Percentiles rank a stretch among this genome's conserved stretches.
phyloP scores from a whole-genome alignment of 2,888 invertebrate species.

The Leucoma salicis region DNA sequence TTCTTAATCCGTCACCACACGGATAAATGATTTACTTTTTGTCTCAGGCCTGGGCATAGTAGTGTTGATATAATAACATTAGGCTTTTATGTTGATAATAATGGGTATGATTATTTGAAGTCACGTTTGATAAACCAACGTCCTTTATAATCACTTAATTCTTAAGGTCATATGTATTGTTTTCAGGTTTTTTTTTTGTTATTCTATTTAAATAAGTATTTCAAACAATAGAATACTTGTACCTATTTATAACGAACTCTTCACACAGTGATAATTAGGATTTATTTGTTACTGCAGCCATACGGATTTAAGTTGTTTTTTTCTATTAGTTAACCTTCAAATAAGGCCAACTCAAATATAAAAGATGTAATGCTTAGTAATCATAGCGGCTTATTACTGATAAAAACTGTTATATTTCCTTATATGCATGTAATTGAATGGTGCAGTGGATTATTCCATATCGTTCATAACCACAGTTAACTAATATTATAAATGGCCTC shows the following conservation, averaged over 20 bases:
- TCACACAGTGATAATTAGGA: constrained; percentile 1
- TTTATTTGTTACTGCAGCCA: constrained; percentile 3
- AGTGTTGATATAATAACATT: too few relatives aligned
- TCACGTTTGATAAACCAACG: too few relatives aligned
- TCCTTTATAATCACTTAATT: background rate
- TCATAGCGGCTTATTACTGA: background rate
- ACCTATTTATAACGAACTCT: background rate
- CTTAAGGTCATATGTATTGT: background rate
- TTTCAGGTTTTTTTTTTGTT: background rate
- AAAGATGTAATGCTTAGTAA: background rate
- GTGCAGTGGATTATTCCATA: too few relatives aligned
- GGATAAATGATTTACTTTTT: too few relatives aligned
- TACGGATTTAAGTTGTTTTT: constrained; percentile 13
- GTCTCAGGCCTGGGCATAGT: too few relatives aligned
- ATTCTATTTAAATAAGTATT: background rate
- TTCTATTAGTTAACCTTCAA: constrained; percentile 15
- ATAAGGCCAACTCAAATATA: constrained; percentile 20
- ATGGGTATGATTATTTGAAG: too few relatives aligned
- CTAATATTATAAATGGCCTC: too few relatives aligned
- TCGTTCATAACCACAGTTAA: too few relatives aligned
- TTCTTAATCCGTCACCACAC: too few relatives aligned
- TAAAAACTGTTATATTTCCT: background rate
- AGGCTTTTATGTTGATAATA: too few relatives aligned
- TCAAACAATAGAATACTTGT: background rate
- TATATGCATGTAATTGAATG: background rate